phyloP scores from a whole-genome alignment of 1,140 invertebrate species.

The Sweltsa coloradensis region DNA sequence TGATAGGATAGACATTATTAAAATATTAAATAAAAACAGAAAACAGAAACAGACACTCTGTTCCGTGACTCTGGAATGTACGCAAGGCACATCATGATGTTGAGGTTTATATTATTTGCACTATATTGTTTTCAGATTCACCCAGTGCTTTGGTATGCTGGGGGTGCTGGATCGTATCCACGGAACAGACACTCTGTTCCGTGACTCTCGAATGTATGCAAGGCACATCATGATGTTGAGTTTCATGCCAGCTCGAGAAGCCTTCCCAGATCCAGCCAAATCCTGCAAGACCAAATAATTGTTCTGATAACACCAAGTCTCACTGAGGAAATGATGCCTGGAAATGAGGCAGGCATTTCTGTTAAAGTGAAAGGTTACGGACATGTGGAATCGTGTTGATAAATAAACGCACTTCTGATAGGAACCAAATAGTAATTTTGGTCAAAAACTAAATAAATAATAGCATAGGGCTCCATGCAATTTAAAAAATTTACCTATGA shows the following conservation, averaged over 20 bases:
- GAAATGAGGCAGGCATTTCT: too few species aligned
- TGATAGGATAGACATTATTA: too few species aligned
- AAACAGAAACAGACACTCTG: slow-evolving; percentile 64
- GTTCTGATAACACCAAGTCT: too few species aligned
- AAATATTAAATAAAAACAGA: too few species aligned
- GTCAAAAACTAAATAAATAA: too few species aligned
- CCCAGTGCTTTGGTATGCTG: slow-evolving; percentile 74
- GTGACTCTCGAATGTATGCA: slow-evolving; percentile 54
- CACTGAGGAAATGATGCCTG: too few species aligned
- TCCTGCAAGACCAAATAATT: slow-evolving; percentile 18
- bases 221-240: slow-evolving; percentile 73
- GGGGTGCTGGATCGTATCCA: slow-evolving; percentile 76
- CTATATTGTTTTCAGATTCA: slow-evolving; percentile 45
- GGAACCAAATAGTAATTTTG: too few species aligned
- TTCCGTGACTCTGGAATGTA: slow-evolving; percentile 64
- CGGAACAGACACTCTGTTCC: slow-evolving; percentile 69
- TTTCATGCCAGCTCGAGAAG: slow-evolving; percentile 56
- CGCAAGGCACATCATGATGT: slow-evolving; percentile 63
- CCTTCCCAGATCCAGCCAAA: slow-evolving; percentile 53
- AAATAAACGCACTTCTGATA: too few species aligned
- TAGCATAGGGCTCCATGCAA: too few species aligned
- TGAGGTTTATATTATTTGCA: slow-evolving; percentile 51
- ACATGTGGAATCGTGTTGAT: too few species aligned
- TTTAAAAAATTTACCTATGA: too few species aligned
- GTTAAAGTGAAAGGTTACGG: too few species aligned